phyloP scores from a whole-genome alignment of 2,113 vertebrate genomes.

The Pelecanus crispus region DNA sequence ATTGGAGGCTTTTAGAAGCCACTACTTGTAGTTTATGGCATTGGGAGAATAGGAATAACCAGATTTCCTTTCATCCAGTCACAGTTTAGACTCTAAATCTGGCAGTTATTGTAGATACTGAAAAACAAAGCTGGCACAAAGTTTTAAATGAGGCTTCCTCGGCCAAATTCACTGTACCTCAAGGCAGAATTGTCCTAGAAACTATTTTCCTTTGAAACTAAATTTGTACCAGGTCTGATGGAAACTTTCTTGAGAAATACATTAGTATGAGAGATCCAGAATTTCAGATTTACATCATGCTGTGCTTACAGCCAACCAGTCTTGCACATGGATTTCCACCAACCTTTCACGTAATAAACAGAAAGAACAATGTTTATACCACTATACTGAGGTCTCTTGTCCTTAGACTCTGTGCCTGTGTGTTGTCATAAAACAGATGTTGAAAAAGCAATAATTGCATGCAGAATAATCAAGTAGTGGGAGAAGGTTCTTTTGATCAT shows the following conservation, averaged over 20 bases:
- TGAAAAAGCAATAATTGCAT: not conserved
- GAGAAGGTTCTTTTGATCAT: not conserved
- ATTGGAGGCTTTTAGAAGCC: not conserved
- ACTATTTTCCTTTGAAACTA: not conserved
- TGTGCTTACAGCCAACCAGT: not conserved
- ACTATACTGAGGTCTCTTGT: not conserved
- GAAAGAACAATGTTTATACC: not conserved
- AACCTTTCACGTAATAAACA: not conserved
- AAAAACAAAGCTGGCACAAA: conserved; percentile 16
- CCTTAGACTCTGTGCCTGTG: not conserved
- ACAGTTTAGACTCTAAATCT: not conserved
- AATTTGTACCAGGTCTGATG: not conserved
- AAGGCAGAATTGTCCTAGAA: conserved; percentile 16
- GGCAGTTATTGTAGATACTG: not conserved
- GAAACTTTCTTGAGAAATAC: not conserved
- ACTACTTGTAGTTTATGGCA: not conserved
- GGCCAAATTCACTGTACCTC: not conserved
- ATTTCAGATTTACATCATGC: not conserved
- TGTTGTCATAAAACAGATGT: not conserved
- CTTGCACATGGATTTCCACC: not conserved
- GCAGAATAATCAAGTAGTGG: not conserved
- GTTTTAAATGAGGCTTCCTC: not conserved
- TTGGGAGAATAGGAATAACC: not conserved
- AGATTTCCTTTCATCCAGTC: not conserved
- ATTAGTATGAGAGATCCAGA: not conserved